Percentiles rank a stretch among this genome's conserved stretches.
phyloP scores from a whole-genome alignment of 2,113 vertebrate genomes.

The Pomatorhinus ruficollis region DNA sequence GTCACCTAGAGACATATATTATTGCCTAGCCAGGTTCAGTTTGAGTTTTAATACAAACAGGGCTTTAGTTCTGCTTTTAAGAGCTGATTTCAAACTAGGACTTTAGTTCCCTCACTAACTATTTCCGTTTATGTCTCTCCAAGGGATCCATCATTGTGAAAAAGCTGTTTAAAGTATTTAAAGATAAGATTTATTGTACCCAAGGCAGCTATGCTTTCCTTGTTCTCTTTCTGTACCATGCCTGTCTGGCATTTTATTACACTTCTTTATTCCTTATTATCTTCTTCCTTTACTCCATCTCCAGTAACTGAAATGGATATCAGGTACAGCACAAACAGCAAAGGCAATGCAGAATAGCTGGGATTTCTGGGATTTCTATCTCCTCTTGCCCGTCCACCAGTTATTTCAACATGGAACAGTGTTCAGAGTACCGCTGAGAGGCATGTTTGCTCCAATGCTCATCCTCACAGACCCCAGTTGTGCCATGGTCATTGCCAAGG shows the following conservation, averaged over 20 bases:
- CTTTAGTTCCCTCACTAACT: background rate
- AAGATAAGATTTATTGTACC: conserved; percentile 5
- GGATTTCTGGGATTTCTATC: background rate
- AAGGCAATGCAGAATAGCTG: background rate
- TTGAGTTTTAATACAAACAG: background rate
- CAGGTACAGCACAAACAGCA: background rate
- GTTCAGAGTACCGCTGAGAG: background rate
- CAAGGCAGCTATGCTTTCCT: background rate
- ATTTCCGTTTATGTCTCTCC: background rate
- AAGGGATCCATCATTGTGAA: background rate
- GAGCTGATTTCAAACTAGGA: background rate
- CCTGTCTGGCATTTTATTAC: background rate
- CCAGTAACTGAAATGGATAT: background rate
- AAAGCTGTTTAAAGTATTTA: conserved; percentile 9
- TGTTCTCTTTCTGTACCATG: background rate
- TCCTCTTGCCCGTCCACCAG: background rate
- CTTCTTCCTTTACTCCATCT: background rate
- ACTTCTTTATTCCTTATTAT: conserved; percentile 21
- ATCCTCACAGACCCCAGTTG: background rate
- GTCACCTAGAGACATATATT: background rate
- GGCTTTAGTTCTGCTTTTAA: background rate
- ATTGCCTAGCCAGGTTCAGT: background rate
- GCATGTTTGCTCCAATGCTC: background rate
- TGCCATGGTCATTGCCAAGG: background rate
- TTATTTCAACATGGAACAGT: background rate